A percentile compares a stretch with the other conserved stretches of the same genome.
Conservation (phyloP, 2,113 vertebrate genomes). For the Stegastes partitus region DNA sequence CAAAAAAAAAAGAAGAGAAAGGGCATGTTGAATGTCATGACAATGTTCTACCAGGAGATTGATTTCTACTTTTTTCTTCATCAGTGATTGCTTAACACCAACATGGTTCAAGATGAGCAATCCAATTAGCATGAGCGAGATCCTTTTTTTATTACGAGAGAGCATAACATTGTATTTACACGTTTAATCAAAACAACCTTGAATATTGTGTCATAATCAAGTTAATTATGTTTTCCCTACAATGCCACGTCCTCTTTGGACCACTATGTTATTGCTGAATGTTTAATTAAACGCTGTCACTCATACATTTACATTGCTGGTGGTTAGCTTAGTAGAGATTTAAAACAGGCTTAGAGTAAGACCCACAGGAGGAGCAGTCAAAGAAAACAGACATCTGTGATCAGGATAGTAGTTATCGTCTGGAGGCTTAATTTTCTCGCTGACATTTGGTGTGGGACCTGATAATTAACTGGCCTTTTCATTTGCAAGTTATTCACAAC, state of each 20-base stretch:
- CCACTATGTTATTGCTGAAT: slow-evolving; percentile 65
- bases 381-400: slow-evolving; percentile 76
- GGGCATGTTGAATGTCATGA: slow-evolving; percentile 32
- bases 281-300: slow-evolving; percentile 81
- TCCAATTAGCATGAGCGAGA: slow-evolving; percentile 76
- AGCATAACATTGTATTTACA: slow-evolving; percentile 67
- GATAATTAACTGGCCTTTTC: slow-evolving; percentile 80
- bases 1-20: slow-evolving; percentile 5
- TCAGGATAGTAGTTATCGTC: slow-evolving; percentile 58
- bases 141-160: slow-evolving; percentile 75
- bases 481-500: slow-evolving; percentile 54
- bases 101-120: slow-evolving; percentile 66
- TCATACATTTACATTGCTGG: slow-evolving; percentile 63
- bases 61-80: slow-evolving; percentile 39
- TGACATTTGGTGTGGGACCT: slow-evolving; percentile 76
- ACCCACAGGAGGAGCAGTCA: slow-evolving; percentile 58
- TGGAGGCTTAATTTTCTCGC: slow-evolving; percentile 73
- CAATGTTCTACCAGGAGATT: slow-evolving; percentile 30
- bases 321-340: slow-evolving; percentile 65
- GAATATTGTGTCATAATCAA: slow-evolving; percentile 76
- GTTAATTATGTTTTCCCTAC: slow-evolving; percentile 77
- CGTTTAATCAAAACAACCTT: slow-evolving; percentile 78
- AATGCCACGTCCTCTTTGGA: slow-evolving; percentile 56
- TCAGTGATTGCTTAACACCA: slow-evolving; percentile 62
- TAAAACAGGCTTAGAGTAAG: slow-evolving; percentile 57